Base-by-base conservation (phyloP, 1,140 invertebrate genomes). In the Drosophila saltans region DNA sequence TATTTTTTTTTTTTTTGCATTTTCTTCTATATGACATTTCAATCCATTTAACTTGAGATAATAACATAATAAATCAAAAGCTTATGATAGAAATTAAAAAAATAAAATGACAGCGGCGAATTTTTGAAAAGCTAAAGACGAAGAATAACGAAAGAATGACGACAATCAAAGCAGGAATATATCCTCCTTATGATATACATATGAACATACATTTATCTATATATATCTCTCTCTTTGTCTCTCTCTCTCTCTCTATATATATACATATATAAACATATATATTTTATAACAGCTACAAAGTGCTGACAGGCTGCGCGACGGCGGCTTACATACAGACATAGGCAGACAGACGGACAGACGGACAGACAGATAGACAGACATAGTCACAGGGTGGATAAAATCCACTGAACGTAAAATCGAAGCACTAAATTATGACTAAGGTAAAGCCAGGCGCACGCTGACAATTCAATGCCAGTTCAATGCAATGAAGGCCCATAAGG, bases 341-440 rank as follows among this genome's bases (percentile, higher is more conserved):
- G 33, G 33, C 33, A 36, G 33, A 7, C 33, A 36, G 33, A 30
- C 58, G 55, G 60, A 55, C 41, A 56, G 8, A 21, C 56, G 55
- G 60, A 55, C 41, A 56, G 8, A 21, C 56, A 45, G 69, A 66
- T 55, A 73, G 59, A 64, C 64, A 71, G 68, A 58, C 28, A 11
- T 9, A 21, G 48, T 26, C 48, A 8, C 36, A 39, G 57, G 57
- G 33, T 39, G 57, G 57, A 39, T 39, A 59, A 59, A 39, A 59
- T 59, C 57, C 57, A 59, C 57, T 24, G 33, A 63, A 62, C 66
- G 36, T 68, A 33, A 59, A 59, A 39, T 59, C 57, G 57, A 59
- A 59, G 61, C 69, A 80, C 74, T 80, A 80, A 77, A 77, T 80
- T 80, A 80, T 77, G 67, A 71, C 66, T 80, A 74, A 66, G 63